phyloP scores from a whole-genome alignment of 2,888 invertebrate genomes.

The Ellobium chinense region DNA sequence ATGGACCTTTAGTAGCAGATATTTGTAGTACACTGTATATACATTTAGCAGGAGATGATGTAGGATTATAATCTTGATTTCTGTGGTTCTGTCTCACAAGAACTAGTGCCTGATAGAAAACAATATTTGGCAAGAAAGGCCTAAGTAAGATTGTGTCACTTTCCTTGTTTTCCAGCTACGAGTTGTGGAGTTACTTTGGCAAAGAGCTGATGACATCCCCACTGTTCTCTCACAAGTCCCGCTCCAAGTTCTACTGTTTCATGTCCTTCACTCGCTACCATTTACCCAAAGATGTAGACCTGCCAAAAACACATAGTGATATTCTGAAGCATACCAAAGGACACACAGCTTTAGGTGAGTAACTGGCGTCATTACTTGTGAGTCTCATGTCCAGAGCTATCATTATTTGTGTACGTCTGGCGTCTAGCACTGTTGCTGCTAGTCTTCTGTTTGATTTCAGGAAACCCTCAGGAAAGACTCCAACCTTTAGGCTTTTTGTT shows the following conservation, averaged over 20 bases:
- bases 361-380: background rate
- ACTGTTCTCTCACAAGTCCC: constrained; percentile 79
- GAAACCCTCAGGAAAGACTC: too few species aligned
- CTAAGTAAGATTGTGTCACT: background rate
- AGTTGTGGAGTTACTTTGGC: constrained; percentile 91
- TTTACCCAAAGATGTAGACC: constrained; percentile 81
- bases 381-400: background rate
- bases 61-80: too few species aligned
- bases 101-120: too few species aligned
- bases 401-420: too few species aligned
- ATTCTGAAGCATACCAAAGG: constrained; percentile 81
- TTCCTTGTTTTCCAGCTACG: constrained; percentile 80
- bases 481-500: too few species aligned
- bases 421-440: too few species aligned
- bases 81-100: too few species aligned
- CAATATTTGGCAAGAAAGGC: too few species aligned
- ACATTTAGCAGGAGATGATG: too few species aligned
- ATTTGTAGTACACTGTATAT: too few species aligned
- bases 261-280: constrained; percentile 91
- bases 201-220: constrained; percentile 87
- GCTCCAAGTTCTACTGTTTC: constrained; percentile 92
- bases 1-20: too few species aligned
- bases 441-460: too few species aligned
- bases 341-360: constrained; percentile 91
- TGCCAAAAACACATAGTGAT: constrained; percentile 79